Evolutionary conservation across 2,113 vertebrate genomes (phyloP), one percentile per base, ranked within the genome.

Genomic region (Aix galericulata): DNA sequence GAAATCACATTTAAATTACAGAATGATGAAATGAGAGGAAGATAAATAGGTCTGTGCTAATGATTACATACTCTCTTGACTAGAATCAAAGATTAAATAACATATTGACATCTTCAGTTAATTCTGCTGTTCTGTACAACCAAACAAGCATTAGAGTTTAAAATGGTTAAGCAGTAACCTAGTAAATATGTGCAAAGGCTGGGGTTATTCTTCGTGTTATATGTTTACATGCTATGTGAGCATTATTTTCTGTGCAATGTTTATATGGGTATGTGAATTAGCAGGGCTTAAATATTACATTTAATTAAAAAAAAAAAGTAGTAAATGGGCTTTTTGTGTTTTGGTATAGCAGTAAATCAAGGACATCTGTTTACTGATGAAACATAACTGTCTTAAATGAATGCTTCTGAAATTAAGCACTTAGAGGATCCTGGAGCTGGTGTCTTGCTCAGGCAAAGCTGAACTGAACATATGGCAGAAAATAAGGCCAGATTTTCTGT

Each of bases 1-100:
- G 80, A 96, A 96, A 83, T 91, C 58, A 13, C 81, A 67, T 97
- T 94, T 88, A 80, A 93, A 92, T 97, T 89, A 69, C 67, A 75
- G 42, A 64, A 42, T 36, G 89, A 73, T 88, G 95, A 93, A 91
- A 88, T 2, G n/a, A 71, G 67, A 89, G 66, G 79, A 60, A 93
- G 91, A 93, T 82, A 95, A 95, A 96, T 93, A 63, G 72, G 46
- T 75, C 58, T 68, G 25, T 11, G 32, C 13, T 75, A 87, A 88
- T 82, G 81, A 80, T 93, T 90, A 66, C 14, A 27, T 76, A 68
- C 42, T n/a, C n/a, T 94, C 75, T 95, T 79, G 77, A 69, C 82
- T 91, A 71, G 77, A 94, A 68, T 72, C 29, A 48, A 76, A 91
- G 50, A 69, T 94, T 88, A 85, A 91, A 88, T 50, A 64, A 86